Evolutionary conservation across 2,888 invertebrate species (phyloP).

Genomic region (Thumatha senex): DNA sequence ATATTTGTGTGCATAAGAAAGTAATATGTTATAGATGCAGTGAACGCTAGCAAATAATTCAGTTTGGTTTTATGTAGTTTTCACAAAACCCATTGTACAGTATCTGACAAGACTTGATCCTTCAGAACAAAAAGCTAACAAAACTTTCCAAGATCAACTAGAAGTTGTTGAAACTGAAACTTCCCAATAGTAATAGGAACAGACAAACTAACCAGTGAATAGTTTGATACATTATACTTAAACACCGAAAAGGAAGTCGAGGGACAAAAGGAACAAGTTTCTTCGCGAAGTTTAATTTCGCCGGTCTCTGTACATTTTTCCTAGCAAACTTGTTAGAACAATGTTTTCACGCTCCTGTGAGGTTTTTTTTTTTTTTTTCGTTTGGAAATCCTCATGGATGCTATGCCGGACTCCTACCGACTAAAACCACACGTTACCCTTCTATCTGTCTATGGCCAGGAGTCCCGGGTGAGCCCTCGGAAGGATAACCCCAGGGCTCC

Average conservation of each 20-base stretch:
- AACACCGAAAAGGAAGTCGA: constrained; percentile 23
- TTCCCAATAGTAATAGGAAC: constrained; percentile 32
- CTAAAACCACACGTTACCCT: no score
- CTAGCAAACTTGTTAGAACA: constrained; percentile 17
- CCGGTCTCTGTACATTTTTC: constrained; percentile 23
- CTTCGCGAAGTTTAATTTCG: constrained; percentile 36
- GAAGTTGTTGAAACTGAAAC: constrained; percentile 29
- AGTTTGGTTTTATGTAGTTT: no score
- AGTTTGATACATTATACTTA: constrained; percentile 30
- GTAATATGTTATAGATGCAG: no score
- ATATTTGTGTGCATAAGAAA: no score
- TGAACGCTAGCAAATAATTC: no score
- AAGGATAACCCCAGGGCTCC: no score
- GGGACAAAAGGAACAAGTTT: constrained; percentile 26
- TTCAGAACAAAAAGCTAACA: constrained; percentile 7
- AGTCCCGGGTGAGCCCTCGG: no score
- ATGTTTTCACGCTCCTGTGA: constrained; percentile 14
- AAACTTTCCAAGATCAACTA: constrained; percentile 20
- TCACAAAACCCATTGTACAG: background rate
- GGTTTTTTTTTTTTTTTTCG: no score
- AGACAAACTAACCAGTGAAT: constrained; percentile 29
- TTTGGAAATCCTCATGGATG: no score
- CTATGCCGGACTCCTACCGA: no score
- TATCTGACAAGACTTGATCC: constrained; percentile 2
- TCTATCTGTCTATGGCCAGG: no score